phyloP scores from a whole-genome alignment of 2,888 invertebrate genomes.

The Brenthis hecate region DNA sequence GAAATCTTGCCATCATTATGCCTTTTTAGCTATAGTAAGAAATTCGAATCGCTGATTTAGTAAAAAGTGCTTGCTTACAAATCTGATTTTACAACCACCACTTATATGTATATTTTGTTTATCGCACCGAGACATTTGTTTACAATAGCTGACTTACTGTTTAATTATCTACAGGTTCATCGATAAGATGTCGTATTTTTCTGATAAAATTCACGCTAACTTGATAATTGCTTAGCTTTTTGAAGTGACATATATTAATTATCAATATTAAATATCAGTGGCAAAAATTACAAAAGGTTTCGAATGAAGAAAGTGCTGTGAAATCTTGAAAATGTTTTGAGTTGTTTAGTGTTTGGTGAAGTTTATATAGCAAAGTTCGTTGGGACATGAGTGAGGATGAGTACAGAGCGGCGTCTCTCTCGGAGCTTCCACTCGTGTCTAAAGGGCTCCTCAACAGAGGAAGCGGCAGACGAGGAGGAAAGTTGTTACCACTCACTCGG shows the following conservation, averaged over 20 bases:
- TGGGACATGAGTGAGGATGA: slow-evolving; percentile 77
- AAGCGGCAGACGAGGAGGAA: slow-evolving; percentile 76
- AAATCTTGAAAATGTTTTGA: slow-evolving; percentile 18
- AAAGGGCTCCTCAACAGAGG: slow-evolving; percentile 82
- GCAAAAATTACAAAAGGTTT: slow-evolving; percentile 2
- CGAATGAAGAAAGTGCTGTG: slow-evolving; percentile 22
- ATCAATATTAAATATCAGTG: slow-evolving; percentile 25
- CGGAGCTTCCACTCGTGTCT: slow-evolving; percentile 87
- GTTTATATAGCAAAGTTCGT: slow-evolving; percentile 45
- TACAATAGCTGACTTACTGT: slow-evolving; percentile 13
- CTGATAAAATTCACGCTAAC: slow-evolving; percentile 3
- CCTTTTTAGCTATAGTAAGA: slow-evolving; percentile 18
- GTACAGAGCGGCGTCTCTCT: slow-evolving; percentile 83
- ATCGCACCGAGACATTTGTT: slow-evolving; percentile 18
- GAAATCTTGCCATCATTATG: slow-evolving; percentile 40
- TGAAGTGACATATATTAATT: slow-evolving; percentile 12
- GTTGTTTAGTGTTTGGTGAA: slow-evolving; percentile 42
- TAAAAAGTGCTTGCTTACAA: slow-evolving; percentile 19
- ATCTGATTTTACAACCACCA: slow-evolving; percentile 41
- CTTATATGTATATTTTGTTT: slow-evolving; percentile 7
- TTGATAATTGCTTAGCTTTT: not conserved
- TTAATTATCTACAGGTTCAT: no score
- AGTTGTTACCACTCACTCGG: slow-evolving; percentile 77
- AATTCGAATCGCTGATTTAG: slow-evolving; percentile 8
- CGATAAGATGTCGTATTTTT: not conserved